Percentiles rank a stretch among this genome's conserved stretches.
phyloP scores from a whole-genome alignment of 64 coral and sea anemone genomes.

The Dendronephthya gigantea region DNA sequence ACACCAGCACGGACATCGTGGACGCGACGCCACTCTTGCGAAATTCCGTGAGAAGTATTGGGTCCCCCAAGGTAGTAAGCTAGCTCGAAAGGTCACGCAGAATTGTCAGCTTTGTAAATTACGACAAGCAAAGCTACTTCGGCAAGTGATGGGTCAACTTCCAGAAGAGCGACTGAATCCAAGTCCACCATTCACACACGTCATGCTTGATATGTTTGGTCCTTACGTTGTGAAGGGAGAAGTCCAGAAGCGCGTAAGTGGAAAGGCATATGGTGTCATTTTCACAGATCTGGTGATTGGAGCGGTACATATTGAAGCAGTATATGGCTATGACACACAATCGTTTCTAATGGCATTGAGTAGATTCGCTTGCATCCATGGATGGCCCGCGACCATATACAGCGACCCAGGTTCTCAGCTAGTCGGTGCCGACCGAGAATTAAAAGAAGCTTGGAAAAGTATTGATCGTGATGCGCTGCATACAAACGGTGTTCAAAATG shows the following conservation, averaged over 20 bases:
- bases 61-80: neutral
- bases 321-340: neutral
- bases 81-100: neutral
- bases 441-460: neutral
- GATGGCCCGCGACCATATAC: neutral
- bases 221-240: neutral
- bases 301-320: neutral
- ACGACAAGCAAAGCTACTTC: too few relatives aligned
- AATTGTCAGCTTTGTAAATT: slow-evolving; percentile 2
- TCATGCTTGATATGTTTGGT: neutral
- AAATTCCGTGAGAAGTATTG: slow-evolving; percentile 10
- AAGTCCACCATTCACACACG: slow-evolving; percentile 13
- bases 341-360: neutral
- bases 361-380: neutral
- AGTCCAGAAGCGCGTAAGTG: neutral
- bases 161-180: slow-evolving; percentile 31
- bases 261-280: neutral
- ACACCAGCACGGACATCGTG: neutral
- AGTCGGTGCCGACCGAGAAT: neutral
- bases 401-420: neutral
- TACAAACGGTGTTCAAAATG: neutral
- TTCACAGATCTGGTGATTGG: neutral
- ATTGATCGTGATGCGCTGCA: neutral
- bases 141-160: slow-evolving; percentile 29
- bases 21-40: neutral